Conservation (phyloP, 1,140 invertebrate genomes). For the Drosophila saltans region DNA sequence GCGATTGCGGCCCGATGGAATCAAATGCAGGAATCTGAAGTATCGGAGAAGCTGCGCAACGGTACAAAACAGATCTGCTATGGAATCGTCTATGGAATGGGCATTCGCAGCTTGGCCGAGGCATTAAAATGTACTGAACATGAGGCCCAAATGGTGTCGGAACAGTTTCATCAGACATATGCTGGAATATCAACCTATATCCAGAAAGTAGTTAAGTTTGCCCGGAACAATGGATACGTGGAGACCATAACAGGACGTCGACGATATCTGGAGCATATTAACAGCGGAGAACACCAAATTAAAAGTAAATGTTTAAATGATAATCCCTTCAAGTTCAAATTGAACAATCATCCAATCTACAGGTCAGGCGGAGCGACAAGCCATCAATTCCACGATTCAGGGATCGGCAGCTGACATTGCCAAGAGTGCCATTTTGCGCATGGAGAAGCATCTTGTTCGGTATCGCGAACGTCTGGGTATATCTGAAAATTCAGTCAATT, state of each 20-base stretch:
- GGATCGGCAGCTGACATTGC: slow-evolving; percentile 98
- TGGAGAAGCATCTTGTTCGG: slow-evolving; percentile 86
- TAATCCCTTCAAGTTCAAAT: not conserved
- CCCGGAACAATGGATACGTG: slow-evolving; percentile 90
- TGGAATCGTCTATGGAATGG: slow-evolving; percentile 99
- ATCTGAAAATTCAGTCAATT: slow-evolving; percentile 67
- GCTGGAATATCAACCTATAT: slow-evolving; percentile 89
- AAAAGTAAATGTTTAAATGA: slow-evolving; percentile 83
- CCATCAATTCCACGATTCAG: slow-evolving; percentile 97
- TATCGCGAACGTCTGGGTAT: slow-evolving; percentile 72
- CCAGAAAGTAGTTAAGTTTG: slow-evolving; percentile 87
- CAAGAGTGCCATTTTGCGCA: slow-evolving; percentile 93
- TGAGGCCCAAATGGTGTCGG: slow-evolving; percentile 91
- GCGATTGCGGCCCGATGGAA: slow-evolving; percentile 94
- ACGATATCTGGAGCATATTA: slow-evolving; percentile 91
- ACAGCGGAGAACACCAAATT: slow-evolving; percentile 85
- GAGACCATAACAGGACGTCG: slow-evolving; percentile 92
- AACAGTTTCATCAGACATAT: slow-evolving; percentile 93
- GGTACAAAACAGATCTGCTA: slow-evolving; percentile 97
- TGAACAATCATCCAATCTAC: not conserved
- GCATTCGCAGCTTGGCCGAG: slow-evolving; percentile 92
- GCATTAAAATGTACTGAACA: slow-evolving; percentile 91
- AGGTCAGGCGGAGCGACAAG: slow-evolving; percentile 97
- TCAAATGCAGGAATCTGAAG: slow-evolving; percentile 86
- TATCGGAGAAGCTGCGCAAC: slow-evolving; percentile 89